phyloP scores from a whole-genome alignment of 2,797 vertebrate species.

The Pseudochromis fuscus region DNA sequence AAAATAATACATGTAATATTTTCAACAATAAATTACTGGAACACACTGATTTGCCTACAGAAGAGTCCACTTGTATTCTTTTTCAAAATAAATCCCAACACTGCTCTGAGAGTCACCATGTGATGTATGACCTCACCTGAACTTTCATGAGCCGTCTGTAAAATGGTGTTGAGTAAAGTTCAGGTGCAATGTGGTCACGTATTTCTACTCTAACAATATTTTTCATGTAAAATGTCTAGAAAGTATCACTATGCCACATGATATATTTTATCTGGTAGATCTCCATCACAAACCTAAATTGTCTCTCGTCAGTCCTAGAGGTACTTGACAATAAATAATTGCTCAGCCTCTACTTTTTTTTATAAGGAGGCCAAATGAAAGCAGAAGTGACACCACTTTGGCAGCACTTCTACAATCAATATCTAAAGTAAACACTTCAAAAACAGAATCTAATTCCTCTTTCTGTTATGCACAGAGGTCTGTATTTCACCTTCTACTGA shows the following conservation, averaged over 20 bases:
- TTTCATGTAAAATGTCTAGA: too few relatives aligned
- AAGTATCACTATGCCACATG: too few relatives aligned
- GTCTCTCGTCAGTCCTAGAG: background rate
- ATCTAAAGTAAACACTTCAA: background rate
- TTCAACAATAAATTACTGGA: too few relatives aligned
- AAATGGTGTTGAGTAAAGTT: background rate
- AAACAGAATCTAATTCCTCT: background rate
- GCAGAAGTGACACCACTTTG: background rate
- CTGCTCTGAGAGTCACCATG: constrained; percentile 9
- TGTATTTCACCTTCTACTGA: constrained; percentile 16
- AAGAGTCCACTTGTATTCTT: too few relatives aligned
- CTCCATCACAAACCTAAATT: constrained; percentile 3
- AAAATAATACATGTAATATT: background rate
- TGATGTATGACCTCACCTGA: constrained; percentile 1
- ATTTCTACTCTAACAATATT: background rate
- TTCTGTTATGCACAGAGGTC: constrained; percentile 2
- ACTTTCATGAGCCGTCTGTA: background rate
- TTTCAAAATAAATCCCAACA: constrained; percentile 7
- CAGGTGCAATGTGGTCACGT: background rate
- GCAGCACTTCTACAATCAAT: constrained; percentile 26
- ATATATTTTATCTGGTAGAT: background rate
- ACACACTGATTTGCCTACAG: background rate
- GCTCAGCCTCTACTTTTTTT: background rate
- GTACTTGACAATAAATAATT: background rate
- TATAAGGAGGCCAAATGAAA: constrained; percentile 1